phyloP scores from a whole-genome alignment of 2,888 invertebrate species.

The Aleiodes testaceus region DNA sequence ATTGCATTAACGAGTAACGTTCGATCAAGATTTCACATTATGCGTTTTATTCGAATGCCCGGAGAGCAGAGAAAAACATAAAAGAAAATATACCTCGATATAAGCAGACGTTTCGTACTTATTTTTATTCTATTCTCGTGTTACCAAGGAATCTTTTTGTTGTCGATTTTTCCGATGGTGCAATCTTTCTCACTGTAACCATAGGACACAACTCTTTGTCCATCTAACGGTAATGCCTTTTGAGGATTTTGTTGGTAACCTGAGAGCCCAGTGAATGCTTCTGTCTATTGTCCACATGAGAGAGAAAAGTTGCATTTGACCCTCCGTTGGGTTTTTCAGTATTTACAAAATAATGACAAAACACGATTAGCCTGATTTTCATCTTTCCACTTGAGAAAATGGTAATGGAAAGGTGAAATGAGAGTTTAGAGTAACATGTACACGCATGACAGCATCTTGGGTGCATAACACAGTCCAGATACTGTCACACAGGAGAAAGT shows the following conservation, averaged over 20 bases:
- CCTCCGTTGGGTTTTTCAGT: not conserved
- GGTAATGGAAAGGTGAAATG: constrained; percentile 11
- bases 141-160: constrained; percentile 28
- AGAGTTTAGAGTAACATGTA: constrained; percentile 16
- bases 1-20: not conserved
- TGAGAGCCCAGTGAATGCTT: constrained; percentile 29
- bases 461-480: constrained; percentile 54
- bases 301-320: constrained; percentile 18
- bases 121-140: constrained; percentile 15
- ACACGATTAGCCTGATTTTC: not conserved
- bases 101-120: not conserved
- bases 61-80: not conserved
- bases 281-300: constrained; percentile 10
- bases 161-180: constrained; percentile 26
- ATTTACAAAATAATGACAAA: constrained; percentile 9
- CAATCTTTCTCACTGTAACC: constrained; percentile 28
- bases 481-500: constrained; percentile 54
- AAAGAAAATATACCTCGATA: not conserved
- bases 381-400: not conserved
- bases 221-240: constrained; percentile 24
- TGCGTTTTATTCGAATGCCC: not conserved
- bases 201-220: constrained; percentile 27
- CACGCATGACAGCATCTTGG: constrained; percentile 42
- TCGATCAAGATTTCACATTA: constrained; percentile 18
- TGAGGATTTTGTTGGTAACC: constrained; percentile 32